Percentiles rank a stretch among this genome's conserved stretches.
phyloP scores from a whole-genome alignment of 2,113 vertebrate genomes.

The Plectropomus leopardus region DNA sequence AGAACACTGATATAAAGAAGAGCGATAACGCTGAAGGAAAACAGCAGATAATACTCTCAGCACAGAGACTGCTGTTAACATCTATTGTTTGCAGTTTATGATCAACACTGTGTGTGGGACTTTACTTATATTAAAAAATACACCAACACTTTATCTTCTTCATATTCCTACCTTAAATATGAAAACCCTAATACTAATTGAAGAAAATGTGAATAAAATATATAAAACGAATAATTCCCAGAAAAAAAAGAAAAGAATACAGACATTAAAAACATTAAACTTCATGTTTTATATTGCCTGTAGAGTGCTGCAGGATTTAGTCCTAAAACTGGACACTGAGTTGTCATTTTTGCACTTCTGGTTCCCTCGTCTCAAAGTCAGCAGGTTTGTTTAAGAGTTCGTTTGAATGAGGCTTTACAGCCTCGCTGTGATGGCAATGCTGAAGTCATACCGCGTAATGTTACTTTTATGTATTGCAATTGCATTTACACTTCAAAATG shows the following conservation, averaged over 20 bases:
- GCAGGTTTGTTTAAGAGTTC: too few species aligned
- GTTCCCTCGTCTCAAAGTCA: too few species aligned
- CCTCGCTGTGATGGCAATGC: too few species aligned
- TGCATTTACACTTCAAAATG: too few species aligned
- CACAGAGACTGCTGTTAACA: not conserved
- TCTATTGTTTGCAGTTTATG: constrained; percentile 1
- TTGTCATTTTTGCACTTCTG: too few species aligned
- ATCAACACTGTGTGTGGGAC: not conserved
- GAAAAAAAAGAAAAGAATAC: not conserved
- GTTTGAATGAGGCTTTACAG: too few species aligned
- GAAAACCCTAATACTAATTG: not conserved
- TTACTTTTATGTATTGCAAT: too few species aligned
- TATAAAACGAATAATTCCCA: not conserved
- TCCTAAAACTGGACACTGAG: too few species aligned
- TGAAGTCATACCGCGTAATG: too few species aligned
- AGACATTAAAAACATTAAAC: not conserved
- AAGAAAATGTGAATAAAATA: not conserved
- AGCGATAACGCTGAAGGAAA: not conserved
- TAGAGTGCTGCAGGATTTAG: too few species aligned
- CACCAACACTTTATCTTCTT: not conserved
- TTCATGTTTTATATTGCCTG: not conserved
- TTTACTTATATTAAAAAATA: not conserved
- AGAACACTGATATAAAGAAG: not conserved
- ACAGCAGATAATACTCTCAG: not conserved
- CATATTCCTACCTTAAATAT: not conserved